These are phyloP conservation scores for Brassicogethes aeneus DNA, from an alignment of 2,888 invertebrate genomes.

Conservation along the genomic window DNA sequence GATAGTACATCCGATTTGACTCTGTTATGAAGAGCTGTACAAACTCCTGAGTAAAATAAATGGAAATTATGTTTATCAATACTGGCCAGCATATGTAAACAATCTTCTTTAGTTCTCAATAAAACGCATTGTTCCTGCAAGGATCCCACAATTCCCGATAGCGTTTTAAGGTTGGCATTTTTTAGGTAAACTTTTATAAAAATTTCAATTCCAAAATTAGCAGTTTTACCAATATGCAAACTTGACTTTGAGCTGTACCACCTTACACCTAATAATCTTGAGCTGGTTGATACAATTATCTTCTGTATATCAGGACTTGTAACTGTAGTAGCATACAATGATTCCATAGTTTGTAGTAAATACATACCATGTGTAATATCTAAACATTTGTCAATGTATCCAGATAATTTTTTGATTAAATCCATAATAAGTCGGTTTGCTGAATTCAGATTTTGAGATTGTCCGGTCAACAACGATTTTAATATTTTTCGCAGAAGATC, in stretches of 20 bases:
- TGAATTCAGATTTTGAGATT: constrained; percentile 25
- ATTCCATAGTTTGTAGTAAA: constrained; percentile 46
- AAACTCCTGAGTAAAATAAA: constrained; percentile 57
- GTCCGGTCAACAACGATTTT: constrained; percentile 36
- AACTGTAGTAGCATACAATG: constrained; percentile 40
- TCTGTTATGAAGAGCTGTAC: constrained; percentile 50
- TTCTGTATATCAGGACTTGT: constrained; percentile 39
- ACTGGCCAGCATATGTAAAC: constrained; percentile 51
- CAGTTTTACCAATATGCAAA: constrained; percentile 52
- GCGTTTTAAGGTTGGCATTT: constrained; percentile 48
- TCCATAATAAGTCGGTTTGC: constrained; percentile 33
- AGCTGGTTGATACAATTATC: constrained; percentile 44
- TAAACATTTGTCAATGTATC: constrained; percentile 45
- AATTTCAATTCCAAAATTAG: constrained; percentile 43
- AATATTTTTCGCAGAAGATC: constrained; percentile 46
- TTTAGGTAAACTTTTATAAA: constrained; percentile 56
- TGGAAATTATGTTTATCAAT: constrained; percentile 61
- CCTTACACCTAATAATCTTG: constrained; percentile 51
- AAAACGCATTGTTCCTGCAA: constrained; percentile 47
- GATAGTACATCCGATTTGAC: constrained; percentile 44
- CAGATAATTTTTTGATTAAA: constrained; percentile 40
- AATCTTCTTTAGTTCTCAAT: constrained; percentile 50
- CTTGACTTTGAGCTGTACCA: constrained; percentile 60
- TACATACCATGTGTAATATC: constrained; percentile 48
- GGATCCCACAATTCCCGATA: constrained; percentile 48